A percentile compares a stretch with the other conserved stretches of the same genome.
Evolutionary conservation across 1,140 invertebrate genomes (phyloP).

Genomic region (Drosophila nasuta): DNA sequence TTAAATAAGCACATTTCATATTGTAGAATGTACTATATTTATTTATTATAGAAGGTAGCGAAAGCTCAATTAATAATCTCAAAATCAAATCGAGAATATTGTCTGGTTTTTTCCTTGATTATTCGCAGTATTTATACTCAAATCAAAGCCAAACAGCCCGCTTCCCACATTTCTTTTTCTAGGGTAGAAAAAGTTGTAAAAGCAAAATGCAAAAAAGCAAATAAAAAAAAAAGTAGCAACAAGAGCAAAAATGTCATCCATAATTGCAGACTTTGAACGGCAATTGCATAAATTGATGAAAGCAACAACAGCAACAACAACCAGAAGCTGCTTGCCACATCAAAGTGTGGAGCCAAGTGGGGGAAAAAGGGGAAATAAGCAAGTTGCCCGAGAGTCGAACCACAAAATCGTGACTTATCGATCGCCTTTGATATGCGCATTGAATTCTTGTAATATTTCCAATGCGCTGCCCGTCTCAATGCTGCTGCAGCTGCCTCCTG

Average conservation of each 20-base stretch:
- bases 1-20: no score
- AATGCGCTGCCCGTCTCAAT: slow-evolving; percentile 15
- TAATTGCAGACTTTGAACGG: slow-evolving; percentile 74
- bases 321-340: slow-evolving; percentile 4
- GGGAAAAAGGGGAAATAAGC: slow-evolving; percentile 7
- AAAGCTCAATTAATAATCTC: no score
- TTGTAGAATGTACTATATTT: no score
- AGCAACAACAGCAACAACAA: slow-evolving; percentile 48
- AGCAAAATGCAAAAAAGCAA: slow-evolving; percentile 13
- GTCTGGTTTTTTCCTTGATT: no score
- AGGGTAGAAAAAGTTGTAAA: slow-evolving; percentile 6
- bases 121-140: no score
- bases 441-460: slow-evolving; percentile 80
- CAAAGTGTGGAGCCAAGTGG: neutral
- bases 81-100: no score
- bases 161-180: neutral
- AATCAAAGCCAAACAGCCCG: neutral
- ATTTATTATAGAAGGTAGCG: no score
- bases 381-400: slow-evolving; percentile 46
- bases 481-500: neutral
- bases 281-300: slow-evolving; percentile 81
- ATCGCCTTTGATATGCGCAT: slow-evolving; percentile 80
- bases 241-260: slow-evolving; percentile 75
- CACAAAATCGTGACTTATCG: slow-evolving; percentile 78
- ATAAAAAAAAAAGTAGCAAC: slow-evolving; percentile 46